Base-by-base conservation (phyloP, 1,140 invertebrate species). In the Caenorhabditis brenneri region DNA sequence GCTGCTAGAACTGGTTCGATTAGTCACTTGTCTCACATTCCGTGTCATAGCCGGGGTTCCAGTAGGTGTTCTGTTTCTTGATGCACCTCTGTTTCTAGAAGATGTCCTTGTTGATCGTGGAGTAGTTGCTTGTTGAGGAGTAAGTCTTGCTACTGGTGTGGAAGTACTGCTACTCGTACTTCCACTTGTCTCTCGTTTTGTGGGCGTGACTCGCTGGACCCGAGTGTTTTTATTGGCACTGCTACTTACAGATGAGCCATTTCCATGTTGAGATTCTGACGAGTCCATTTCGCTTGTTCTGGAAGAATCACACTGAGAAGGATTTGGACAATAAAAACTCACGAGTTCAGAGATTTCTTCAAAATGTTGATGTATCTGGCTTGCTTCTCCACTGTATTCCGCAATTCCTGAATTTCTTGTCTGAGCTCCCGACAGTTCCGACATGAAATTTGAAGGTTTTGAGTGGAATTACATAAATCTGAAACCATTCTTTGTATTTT, bases 201-300 rank as follows among this genome's bases (percentile, higher is more conserved):
- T 74, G 65, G 65, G 65, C 65, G 65, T 74, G 33, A 74, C 65
- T 46, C 65, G 1, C 10, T 74, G 65, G 33, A 74, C 29, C 1
- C 6, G n/a, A 7, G 65, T 46, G n/a, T 74, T 74, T 74, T 39
- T 74, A n/a, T 22, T 42, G 6, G 1, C 6, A 24, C 65, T 74
- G 15, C 65, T 42, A 19, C 65, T 74, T 15, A 29, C 65, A 22
- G 65, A 36, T 2, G 65, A 74, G 1, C 36, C n/a, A 24, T 42
- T 42, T 46, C 65, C 65, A 27, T 74, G 36, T 27, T 42, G 65
- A 22, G 65, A 74, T 42, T 74, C 65, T 36, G 65, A 74, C 7
- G 65, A 74, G 22, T 74, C 65, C 65, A 74, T 74, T 74, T 74
- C 65, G 16, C 65, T 74, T 33, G 36, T 74, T 36, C 60, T 74